Percentiles rank a stretch among this genome's conserved stretches.
Conservation (phyloP, 1,140 invertebrate species). For the Periplaneta americana region DNA sequence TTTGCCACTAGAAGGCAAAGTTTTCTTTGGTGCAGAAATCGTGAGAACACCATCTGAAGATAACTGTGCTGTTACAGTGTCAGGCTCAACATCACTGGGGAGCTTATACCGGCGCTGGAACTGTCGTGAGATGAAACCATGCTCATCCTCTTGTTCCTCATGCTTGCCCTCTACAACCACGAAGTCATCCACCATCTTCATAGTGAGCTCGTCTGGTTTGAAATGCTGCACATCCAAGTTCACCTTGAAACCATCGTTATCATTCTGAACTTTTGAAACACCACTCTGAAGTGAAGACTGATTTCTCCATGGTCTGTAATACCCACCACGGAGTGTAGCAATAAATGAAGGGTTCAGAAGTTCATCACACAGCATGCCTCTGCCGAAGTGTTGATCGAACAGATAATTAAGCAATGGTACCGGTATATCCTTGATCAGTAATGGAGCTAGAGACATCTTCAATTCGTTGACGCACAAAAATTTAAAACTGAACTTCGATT, state of each 20-base stretch:
- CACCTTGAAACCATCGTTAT: slow-evolving; percentile 29
- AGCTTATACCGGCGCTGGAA: slow-evolving; percentile 63
- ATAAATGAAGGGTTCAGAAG: not conserved
- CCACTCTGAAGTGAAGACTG: slow-evolving; percentile 7
- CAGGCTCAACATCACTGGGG: slow-evolving; percentile 39
- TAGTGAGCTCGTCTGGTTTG: slow-evolving; percentile 80
- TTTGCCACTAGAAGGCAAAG: too few relatives aligned
- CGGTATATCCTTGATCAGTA: not conserved
- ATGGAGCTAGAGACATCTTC: slow-evolving; percentile 4
- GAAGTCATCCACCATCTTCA: slow-evolving; percentile 76
- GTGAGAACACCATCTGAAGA: slow-evolving; percentile 40
- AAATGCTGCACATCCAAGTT: slow-evolving; percentile 83
- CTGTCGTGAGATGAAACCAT: slow-evolving; percentile 68
- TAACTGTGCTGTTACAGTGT: slow-evolving; percentile 37
- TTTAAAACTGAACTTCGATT: too few relatives aligned
- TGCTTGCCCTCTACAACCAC: slow-evolving; percentile 79
- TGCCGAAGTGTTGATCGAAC: slow-evolving; percentile 27
- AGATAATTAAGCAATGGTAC: slow-evolving; percentile 28
- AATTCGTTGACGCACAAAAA: too few relatives aligned
- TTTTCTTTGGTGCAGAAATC: slow-evolving; percentile 31
- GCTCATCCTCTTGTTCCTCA: slow-evolving; percentile 73
- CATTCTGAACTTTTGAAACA: not conserved
- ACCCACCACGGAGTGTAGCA: not conserved
- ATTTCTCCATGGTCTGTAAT: slow-evolving; percentile 16
- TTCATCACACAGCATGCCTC: slow-evolving; percentile 5